Conservation (phyloP, 2,888 invertebrate genomes). For the Conistra vaccinii region DNA sequence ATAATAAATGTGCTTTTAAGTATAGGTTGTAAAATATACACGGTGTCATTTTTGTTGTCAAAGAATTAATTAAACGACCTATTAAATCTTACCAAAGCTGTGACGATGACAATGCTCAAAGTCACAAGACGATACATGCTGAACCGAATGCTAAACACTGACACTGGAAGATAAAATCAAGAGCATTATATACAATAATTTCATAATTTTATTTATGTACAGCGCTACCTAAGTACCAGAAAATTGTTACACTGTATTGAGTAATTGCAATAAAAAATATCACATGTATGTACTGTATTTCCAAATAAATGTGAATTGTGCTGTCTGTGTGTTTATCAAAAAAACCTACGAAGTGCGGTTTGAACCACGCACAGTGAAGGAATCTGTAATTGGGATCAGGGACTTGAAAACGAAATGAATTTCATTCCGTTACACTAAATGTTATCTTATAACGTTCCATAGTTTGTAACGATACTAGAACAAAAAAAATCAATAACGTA, state of each 20-base stretch:
- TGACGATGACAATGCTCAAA: constrained; percentile 15
- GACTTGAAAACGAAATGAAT: too few relatives aligned
- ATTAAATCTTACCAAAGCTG: constrained; percentile 38
- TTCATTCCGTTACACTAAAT: too few relatives aligned
- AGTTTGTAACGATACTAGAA: too few relatives aligned
- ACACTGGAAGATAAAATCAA: background rate
- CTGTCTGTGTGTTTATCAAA: background rate
- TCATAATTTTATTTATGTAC: constrained; percentile 9
- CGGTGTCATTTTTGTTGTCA: background rate
- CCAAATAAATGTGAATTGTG: background rate
- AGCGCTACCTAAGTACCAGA: constrained; percentile 61
- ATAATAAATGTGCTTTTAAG: background rate
- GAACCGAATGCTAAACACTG: constrained; percentile 18
- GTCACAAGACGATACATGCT: constrained; percentile 58
- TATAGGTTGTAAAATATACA: too few relatives aligned
- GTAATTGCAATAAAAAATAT: constrained; percentile 13
- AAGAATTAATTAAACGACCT: background rate
- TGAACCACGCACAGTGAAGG: too few relatives aligned
- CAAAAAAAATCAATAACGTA: too few relatives aligned
- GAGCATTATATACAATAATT: constrained; percentile 14
- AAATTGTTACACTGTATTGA: constrained; percentile 57
- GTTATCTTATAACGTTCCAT: too few relatives aligned
- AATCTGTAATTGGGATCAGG: too few relatives aligned
- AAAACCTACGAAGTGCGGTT: too few relatives aligned
- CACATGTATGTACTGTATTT: background rate